Evolutionary conservation across 2,113 vertebrate species (phyloP), one percentile per base, ranked within the genome.

Genomic region (Pelodiscus sinensis): DNA sequence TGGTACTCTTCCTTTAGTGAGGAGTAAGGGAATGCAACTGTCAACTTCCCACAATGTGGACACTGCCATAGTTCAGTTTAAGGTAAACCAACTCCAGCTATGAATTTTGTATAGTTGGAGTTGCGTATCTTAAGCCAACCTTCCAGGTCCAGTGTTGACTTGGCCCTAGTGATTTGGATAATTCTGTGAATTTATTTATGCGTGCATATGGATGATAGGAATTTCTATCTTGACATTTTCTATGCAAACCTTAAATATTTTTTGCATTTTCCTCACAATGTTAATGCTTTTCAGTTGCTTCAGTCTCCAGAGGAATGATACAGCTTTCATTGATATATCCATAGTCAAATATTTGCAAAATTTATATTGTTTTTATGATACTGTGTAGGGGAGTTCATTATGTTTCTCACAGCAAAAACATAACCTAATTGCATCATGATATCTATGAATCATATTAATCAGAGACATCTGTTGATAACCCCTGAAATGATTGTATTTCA

Each of bases 401-500:
- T 79, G 90, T 88, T 84, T 91, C 51, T 90, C 89, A 86, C 87
- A 88, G 79, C 86, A 84, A 51, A 54, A 4, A 24, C 73, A 80
- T 44, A 44, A 85, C 79, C 31, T 79, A 51, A 65, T 68, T 84
- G 82, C 92, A 94, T 94, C 88, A 84, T 73, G 81, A 84, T 84
- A 83, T 84, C 68, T 93, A 35, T 92, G 90, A 95, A 58, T 96
- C 92, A 96, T 81, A 31, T 89, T 96, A 90, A 75, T 96, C 85
- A 82, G 31, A 93, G 87, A 96, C 94, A 93, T 90, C 89, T 95
- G 88, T 85, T 97, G 91, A 94, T 71, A 60, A 44, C 44, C 44
- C 44, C 44, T 44, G 44, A 44, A 44, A 44, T 44, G 5, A 44
- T 44, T 44, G 44, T 44, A 44, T 44, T 44, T 44, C 44, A 44